phyloP scores from a whole-genome alignment of 1,140 invertebrate species.

The Saccostrea cuccullata region DNA sequence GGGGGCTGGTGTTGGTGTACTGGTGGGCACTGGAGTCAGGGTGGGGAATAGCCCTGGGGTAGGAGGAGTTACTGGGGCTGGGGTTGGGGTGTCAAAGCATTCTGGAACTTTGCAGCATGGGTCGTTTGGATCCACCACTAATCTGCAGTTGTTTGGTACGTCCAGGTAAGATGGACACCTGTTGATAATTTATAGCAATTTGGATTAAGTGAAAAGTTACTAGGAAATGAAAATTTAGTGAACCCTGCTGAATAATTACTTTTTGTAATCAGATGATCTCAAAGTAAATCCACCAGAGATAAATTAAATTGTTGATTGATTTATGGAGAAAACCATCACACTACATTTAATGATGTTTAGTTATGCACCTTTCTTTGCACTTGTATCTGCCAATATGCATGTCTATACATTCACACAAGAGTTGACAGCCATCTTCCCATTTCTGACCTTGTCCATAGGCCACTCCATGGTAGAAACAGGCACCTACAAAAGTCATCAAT shows the following conservation, averaged over 20 bases:
- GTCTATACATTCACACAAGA: slow-evolving; percentile 66
- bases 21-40: slow-evolving; percentile 28
- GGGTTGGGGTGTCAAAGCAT: slow-evolving; percentile 51
- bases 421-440: slow-evolving; percentile 68
- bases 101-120: slow-evolving; percentile 67
- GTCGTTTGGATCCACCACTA: slow-evolving; percentile 68
- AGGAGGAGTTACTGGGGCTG: slow-evolving; percentile 37
- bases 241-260: no score
- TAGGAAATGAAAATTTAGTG: no score
- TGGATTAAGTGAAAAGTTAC: no score
- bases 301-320: no score
- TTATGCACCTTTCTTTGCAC: slow-evolving; percentile 65
- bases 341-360: no score
- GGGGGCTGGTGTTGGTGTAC: neutral
- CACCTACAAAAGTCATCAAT: slow-evolving; percentile 8
- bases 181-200: neutral
- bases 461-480: slow-evolving; percentile 64
- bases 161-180: slow-evolving; percentile 65
- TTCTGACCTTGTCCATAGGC: slow-evolving; percentile 63
- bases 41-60: slow-evolving; percentile 32
- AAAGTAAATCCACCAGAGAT: no score
- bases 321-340: no score
- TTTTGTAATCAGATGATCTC: no score
- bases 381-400: slow-evolving; percentile 63
- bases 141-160: slow-evolving; percentile 63